Percentiles rank a stretch among this genome's conserved stretches.
Evolutionary conservation across 2,113 vertebrate species (phyloP).

Genomic region (Seriola quinqueradiata): DNA sequence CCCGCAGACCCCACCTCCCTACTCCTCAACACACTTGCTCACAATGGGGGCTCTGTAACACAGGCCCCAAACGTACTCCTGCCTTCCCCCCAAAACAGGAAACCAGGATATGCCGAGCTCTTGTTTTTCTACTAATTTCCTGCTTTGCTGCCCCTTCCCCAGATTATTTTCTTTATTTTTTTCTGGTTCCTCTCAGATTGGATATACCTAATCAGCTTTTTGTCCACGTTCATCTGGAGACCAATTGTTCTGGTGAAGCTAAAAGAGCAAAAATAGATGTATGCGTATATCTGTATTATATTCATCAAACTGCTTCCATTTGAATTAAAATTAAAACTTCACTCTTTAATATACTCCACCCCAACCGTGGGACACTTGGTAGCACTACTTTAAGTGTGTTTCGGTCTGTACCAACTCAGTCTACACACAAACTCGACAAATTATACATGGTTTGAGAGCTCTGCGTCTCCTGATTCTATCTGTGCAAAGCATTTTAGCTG

Average conservation of each 20-base stretch:
- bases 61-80: conserved; percentile 76
- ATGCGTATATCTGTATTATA: neutral
- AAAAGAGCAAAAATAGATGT: neutral
- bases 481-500: neutral
- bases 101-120: conserved; percentile 83
- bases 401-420: neutral
- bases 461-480: neutral
- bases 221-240: conserved; percentile 48
- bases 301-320: neutral
- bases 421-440: conserved; percentile 7
- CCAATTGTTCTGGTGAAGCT: conserved; percentile 25
- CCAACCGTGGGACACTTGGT: neutral
- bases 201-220: conserved; percentile 71
- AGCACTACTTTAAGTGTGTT: neutral
- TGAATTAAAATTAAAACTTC: neutral
- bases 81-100: conserved; percentile 86
- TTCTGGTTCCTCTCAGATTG: conserved; percentile 77
- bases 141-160: conserved; percentile 84
- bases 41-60: conserved; percentile 88
- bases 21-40: conserved; percentile 81
- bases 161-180: conserved; percentile 85
- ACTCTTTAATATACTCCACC: neutral
- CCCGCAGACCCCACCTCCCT: conserved; percentile 75
- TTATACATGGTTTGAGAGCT: neutral
- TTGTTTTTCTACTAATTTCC: conserved; percentile 88